These are phyloP conservation scores for Lagodon rhomboides DNA, from an alignment of 2,797 vertebrate genomes.

Conservation along the genomic window DNA sequence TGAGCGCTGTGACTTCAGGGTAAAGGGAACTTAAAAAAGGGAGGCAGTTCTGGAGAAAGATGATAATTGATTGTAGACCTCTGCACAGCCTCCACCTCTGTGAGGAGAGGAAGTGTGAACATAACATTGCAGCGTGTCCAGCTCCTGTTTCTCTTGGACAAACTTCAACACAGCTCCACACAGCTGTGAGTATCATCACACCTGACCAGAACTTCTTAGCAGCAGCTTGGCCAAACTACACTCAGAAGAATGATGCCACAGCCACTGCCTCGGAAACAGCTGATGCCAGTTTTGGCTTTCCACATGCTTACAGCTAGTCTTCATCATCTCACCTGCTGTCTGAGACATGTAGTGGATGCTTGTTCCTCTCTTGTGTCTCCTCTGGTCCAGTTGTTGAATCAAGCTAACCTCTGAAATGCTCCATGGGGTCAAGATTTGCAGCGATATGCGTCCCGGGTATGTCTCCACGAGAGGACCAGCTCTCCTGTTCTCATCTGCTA, in stretches of 20 bases:
- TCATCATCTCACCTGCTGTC: neutral
- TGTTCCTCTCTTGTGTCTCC: neutral
- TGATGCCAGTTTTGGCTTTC: neutral
- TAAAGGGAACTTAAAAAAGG: neutral
- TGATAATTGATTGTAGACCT: no score
- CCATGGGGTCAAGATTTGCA: neutral
- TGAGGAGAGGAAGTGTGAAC: neutral
- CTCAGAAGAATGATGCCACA: constrained; percentile 5
- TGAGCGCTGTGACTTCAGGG: neutral
- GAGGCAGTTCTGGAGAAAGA: neutral
- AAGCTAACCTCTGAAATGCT: neutral
- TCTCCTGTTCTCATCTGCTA: neutral
- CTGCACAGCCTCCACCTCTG: neutral
- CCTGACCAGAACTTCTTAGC: no score
- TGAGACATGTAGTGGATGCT: neutral
- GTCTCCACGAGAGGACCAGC: neutral
- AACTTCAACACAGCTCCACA: neutral
- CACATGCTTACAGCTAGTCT: neutral
- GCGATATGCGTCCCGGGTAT: neutral
- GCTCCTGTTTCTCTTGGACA: no score
- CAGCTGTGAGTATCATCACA: neutral
- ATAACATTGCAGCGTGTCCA: no score
- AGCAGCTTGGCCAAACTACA: neutral
- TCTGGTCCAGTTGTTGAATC: neutral
- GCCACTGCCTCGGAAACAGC: neutral